Conservation (phyloP, 2,797 vertebrate species). For the Semotilus atromaculatus region DNA sequence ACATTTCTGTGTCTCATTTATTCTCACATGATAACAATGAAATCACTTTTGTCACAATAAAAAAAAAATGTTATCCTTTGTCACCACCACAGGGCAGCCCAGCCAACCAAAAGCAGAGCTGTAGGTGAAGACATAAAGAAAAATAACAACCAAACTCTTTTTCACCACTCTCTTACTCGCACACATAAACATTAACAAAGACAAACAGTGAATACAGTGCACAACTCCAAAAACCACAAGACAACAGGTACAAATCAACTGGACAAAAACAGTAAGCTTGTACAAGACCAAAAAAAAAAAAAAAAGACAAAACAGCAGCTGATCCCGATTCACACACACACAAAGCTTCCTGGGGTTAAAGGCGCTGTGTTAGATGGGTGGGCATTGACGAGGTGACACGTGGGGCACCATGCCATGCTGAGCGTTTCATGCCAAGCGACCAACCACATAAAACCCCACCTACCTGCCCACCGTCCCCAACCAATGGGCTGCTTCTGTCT, state of each 20-base stretch:
- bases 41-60: neutral
- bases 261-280: conserved; percentile 25
- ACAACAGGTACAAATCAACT: conserved; percentile 20
- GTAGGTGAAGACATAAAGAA: neutral
- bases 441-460: conserved; percentile 72
- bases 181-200: neutral
- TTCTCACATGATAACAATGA: conserved; percentile 2
- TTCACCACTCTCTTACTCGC: neutral
- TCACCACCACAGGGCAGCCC: conserved; percentile 47
- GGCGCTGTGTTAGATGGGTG: conserved; percentile 62
- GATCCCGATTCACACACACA: conserved; percentile 29
- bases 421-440: conserved; percentile 76
- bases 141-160: neutral
- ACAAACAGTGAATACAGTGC: conserved; percentile 31
- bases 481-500: conserved; percentile 79
- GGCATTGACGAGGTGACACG: conserved; percentile 58
- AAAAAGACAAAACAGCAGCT: conserved; percentile 47
- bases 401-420: conserved; percentile 76
- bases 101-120: conserved; percentile 55
- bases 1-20: neutral
- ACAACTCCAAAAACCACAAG: conserved; percentile 1
- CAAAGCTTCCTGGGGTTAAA: conserved; percentile 52
- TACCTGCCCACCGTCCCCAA: conserved; percentile 82
- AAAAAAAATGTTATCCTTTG: neutral
- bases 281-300: conserved; percentile 26